phyloP scores from a whole-genome alignment of 2,888 invertebrate genomes.

The Lepidochitona cinerea region DNA sequence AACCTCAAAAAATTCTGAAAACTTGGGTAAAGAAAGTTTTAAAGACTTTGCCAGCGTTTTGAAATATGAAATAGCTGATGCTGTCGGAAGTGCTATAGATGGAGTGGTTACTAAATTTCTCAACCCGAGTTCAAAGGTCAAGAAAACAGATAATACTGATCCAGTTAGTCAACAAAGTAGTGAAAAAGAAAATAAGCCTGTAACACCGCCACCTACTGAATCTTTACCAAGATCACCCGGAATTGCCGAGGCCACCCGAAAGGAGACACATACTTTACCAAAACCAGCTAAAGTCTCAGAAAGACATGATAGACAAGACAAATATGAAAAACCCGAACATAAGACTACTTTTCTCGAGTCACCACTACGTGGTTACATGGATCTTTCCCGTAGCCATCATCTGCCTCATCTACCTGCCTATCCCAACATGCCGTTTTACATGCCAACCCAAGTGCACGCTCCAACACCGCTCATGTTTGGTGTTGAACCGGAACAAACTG shows the following conservation, averaged over 20 bases:
- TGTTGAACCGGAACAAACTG: slow-evolving; percentile 72
- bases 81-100: slow-evolving; percentile 87
- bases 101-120: slow-evolving; percentile 84
- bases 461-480: slow-evolving; percentile 46
- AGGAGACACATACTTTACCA: not conserved
- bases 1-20: not conserved
- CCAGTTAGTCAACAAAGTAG: slow-evolving; percentile 3
- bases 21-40: not conserved
- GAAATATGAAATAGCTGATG: slow-evolving; percentile 89
- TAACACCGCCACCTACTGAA: not conserved
- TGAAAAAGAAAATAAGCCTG: slow-evolving; percentile 7
- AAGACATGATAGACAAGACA: not conserved
- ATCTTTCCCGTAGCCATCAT: slow-evolving; percentile 51
- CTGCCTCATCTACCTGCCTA: slow-evolving; percentile 68
- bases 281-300: not conserved
- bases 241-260: not conserved
- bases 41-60: slow-evolving; percentile 85
- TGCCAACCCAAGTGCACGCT: slow-evolving; percentile 78
- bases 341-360: not conserved
- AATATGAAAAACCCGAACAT: not conserved
- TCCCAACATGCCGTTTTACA: slow-evolving; percentile 77
- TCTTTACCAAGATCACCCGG: not conserved
- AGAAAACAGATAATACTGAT: slow-evolving; percentile 2
- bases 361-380: slow-evolving; percentile 13
- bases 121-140: slow-evolving; percentile 21